Evolutionary conservation across 1,140 invertebrate genomes (phyloP).

Genomic region (Homarus americanus): DNA sequence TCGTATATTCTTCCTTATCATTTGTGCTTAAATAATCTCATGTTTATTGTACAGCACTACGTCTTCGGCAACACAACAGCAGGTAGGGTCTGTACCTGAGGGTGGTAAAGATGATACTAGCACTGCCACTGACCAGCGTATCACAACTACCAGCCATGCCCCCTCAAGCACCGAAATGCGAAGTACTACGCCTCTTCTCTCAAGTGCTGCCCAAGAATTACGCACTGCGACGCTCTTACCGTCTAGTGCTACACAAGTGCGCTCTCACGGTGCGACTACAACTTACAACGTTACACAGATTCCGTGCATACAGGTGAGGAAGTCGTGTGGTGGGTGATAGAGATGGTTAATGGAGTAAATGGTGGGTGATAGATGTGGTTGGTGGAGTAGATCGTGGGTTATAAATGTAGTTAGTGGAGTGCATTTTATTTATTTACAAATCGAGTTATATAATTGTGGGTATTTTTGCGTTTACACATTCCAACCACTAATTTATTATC

Average conservation of each 20-base stretch:
- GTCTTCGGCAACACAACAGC: background rate
- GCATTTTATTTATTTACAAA: too few species aligned
- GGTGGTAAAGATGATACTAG: background rate
- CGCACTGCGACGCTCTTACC: background rate
- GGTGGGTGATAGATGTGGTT: background rate
- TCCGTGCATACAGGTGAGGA: slow-evolving; percentile 16
- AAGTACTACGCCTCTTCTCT: background rate
- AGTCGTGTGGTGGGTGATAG: background rate
- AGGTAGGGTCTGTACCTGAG: background rate
- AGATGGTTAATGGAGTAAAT: background rate
- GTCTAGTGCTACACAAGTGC: background rate
- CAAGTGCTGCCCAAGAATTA: slow-evolving; percentile 1
- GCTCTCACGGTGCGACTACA: background rate
- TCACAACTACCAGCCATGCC: background rate
- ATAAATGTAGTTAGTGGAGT: too few species aligned
- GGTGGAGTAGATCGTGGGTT: too few species aligned
- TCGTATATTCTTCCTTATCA: too few species aligned
- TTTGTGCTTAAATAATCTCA: too few species aligned
- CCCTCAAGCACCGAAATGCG: background rate
- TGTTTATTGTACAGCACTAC: too few species aligned
- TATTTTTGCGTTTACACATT: too few species aligned
- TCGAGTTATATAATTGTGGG: too few species aligned
- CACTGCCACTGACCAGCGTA: background rate
- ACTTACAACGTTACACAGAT: background rate
- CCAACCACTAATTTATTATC: too few species aligned